Evolutionary conservation across 1,140 invertebrate species (phyloP).

Genomic region (Ceratoteleas bidentatus): DNA sequence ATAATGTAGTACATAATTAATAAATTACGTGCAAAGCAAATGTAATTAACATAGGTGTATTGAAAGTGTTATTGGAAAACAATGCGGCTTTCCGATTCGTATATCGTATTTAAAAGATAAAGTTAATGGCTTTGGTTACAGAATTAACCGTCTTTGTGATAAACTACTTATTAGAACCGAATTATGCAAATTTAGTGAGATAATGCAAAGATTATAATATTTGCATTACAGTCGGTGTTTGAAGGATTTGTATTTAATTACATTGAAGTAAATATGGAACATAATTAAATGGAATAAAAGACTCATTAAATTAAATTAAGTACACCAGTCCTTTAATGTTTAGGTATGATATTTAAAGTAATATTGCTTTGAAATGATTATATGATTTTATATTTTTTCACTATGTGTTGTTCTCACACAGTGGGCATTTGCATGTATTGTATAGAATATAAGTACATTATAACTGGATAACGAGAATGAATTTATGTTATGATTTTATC

Average conservation of each 20-base stretch:
- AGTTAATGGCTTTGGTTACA: background rate
- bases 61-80: slow-evolving; percentile 6
- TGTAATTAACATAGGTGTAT: background rate
- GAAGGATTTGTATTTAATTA: slow-evolving; percentile 18
- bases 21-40: no score
- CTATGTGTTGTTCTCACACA: no score
- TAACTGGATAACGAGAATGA: no score
- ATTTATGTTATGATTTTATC: no score
- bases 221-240: background rate
- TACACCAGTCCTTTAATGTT: background rate
- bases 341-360: no score
- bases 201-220: slow-evolving; percentile 9
- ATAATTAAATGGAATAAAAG: slow-evolving; percentile 8
- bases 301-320: background rate
- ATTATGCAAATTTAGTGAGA: slow-evolving; percentile 12
- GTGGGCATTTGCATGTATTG: no score
- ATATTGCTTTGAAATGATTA: no score
- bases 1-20: no score
- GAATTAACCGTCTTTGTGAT: slow-evolving; percentile 8
- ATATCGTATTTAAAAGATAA: background rate
- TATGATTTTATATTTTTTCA: no score
- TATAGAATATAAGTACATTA: no score
- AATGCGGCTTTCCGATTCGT: slow-evolving; percentile 6
- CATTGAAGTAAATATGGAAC: background rate
- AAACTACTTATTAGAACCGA: slow-evolving; percentile 15